Percentiles rank a stretch among this genome's conserved stretches.
Conservation (phyloP, 2,113 vertebrate species). For the Oreochromis tanganicae region DNA sequence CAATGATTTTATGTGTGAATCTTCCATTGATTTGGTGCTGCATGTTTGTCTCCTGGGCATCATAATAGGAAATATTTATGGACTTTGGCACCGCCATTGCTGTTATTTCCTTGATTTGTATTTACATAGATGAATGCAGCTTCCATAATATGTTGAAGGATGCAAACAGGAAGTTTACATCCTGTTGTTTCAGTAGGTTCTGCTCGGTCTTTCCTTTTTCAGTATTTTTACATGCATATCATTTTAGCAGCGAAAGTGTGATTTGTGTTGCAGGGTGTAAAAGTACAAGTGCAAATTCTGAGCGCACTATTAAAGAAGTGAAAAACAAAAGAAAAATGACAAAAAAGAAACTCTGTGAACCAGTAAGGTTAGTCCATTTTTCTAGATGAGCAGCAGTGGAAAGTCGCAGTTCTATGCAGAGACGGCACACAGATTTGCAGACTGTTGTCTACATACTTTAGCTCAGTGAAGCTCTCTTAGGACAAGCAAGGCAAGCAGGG, state of each 20-base stretch:
- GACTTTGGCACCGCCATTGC: background rate
- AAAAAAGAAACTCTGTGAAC: background rate
- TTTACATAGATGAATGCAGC: background rate
- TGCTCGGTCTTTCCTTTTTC: background rate
- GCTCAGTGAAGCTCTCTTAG: background rate
- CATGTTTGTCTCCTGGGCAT: background rate
- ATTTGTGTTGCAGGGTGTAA: background rate
- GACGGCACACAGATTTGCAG: background rate
- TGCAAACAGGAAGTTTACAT: background rate
- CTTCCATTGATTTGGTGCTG: background rate
- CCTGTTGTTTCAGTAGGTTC: background rate
- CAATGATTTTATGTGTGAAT: background rate
- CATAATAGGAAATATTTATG: background rate
- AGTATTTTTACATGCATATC: background rate
- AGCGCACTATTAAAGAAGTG: background rate
- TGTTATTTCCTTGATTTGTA: background rate
- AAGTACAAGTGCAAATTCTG: background rate
- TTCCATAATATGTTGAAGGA: background rate
- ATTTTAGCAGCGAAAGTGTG: background rate
- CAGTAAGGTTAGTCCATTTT: background rate
- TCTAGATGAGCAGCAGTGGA: background rate
- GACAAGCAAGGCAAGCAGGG: background rate
- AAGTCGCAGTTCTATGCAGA: background rate
- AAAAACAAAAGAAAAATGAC: background rate
- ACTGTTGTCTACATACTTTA: background rate